Evolutionary conservation across 2,113 vertebrate species (phyloP), one percentile per base, ranked within the genome.

Genomic region (Calidris pugnax): DNA sequence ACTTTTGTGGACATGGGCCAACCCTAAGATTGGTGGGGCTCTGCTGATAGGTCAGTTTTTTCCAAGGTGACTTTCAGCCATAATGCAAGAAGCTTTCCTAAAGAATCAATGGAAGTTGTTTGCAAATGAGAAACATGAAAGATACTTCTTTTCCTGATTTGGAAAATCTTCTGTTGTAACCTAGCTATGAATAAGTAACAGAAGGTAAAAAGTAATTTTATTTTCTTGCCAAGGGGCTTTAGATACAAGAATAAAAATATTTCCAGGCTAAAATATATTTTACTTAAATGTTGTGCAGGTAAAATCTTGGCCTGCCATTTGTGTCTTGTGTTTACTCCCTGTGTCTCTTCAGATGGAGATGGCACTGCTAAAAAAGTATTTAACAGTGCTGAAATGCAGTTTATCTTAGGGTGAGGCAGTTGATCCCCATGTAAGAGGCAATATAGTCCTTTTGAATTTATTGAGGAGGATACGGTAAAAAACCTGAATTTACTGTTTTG

Each of bases 11-110:
- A 10, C 15, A 27, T 68, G 30, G 45, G 6, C 16, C 12, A 63
- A 8, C 23, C 10, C 30, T 62, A n/a, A 35, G 47, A 41, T 26
- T 0, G 0, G 4, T 53, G 26, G 5, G 6, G 8, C 6, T 23
- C 14, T 48, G 10, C 39, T 80, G 20, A 35, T 60, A 53, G 16
- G 16, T 35, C 2, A 41, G 1, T 68, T 93, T 74, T 79, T 77
- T 73, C 64, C 12, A 37, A 14, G 19, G 20, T 62, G 18, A 19
- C 4, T 47, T 55, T 67, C 33, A 72, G 18, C 56, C 41, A 63
- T 27, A 41, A 18, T 33, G 37, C 30, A 85, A 47, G 43, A 56
- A 78, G 13, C 39, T 14, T 78, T 68, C 13, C 7, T 21, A 64
- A 60, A 68, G 43, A 53, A 22, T 66, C 11, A 50, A 12, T 57